A percentile compares a stretch with the other conserved stretches of the same genome.
Evolutionary conservation across 30 jellyfish, hydroid and myxozoan genomes (phyloP).

Genomic region (Calvadosia cruxmelitensis): DNA sequence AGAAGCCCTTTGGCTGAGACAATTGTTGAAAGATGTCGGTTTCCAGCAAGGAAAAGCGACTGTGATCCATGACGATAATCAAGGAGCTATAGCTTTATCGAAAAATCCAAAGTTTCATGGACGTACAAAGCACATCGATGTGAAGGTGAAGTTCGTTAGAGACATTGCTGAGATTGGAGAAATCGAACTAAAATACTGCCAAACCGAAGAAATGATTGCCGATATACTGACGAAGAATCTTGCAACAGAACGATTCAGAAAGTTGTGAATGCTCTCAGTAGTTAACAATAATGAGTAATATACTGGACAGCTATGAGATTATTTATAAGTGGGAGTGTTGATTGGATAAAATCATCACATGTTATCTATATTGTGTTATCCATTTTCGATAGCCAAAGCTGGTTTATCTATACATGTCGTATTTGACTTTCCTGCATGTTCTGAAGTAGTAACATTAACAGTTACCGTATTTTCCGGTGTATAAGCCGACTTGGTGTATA

Average conservation of each 20-base stretch:
- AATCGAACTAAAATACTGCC: constrained; percentile 15
- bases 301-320: too few species aligned
- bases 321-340: too few species aligned
- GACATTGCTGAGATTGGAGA: constrained; percentile 4
- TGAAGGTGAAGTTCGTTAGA: constrained; percentile 12
- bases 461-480: too few species aligned
- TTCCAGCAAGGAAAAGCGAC: constrained; percentile 7
- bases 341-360: too few species aligned
- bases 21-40: constrained; percentile 24
- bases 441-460: too few species aligned
- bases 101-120: constrained; percentile 26
- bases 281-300: too few species aligned
- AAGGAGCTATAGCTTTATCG: constrained; percentile 29
- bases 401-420: too few species aligned
- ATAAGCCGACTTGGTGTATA: too few species aligned
- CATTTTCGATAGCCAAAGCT: too few species aligned
- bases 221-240: constrained; percentile 23
- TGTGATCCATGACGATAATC: constrained; percentile 13
- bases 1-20: constrained; percentile 28
- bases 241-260: constrained; percentile 10
- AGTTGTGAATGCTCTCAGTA: constrained; percentile 4
- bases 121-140: constrained; percentile 27
- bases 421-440: too few species aligned
- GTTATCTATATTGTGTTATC: too few species aligned
- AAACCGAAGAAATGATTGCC: constrained; percentile 22